Base-by-base conservation (phyloP, 2,888 invertebrate genomes). In the Neoaliturus tenellus region DNA sequence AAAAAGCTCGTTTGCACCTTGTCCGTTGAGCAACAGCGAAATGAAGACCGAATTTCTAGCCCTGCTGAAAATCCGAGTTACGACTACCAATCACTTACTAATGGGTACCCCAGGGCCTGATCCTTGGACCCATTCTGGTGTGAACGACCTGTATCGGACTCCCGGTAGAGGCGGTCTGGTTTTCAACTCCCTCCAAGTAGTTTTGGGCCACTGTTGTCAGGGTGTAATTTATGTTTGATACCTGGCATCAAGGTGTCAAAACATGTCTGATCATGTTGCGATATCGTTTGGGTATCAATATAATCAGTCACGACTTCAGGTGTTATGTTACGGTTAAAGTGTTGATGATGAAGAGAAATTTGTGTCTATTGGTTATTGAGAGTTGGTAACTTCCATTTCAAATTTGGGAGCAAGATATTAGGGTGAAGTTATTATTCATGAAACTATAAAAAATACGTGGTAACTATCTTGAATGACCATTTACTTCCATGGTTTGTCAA, bases 61-160 rank as follows among this genome's bases (percentile, higher is more conserved):
- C 23, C 71, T 75, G 23, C 75, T 75, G 75, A 75, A 75, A 75
- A 75, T 75, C 28, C 75, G 48, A 75, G 39, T 41, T 75, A 28
- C 48, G 75, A 69, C 20, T 44, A 17, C 75, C 75, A 75, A 75
- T 75, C 48, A 75, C 25, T 69, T 75, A 48, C 75, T 75, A 75
- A 75, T 75, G 75, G 44, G 39, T 44, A 28, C 75, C 75, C 75
- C 75, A 75, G 39, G 75, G 75, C 48, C 4, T 0, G 20, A 48
- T 75, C 75, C 75, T 75, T 75, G 75, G 75, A 75, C 44, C 75
- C 75, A 44, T 44, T 75, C 41, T 75, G 8, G 67, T 20, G 69
- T 69, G 69, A 69, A 69, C 39, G 69, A 69, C 69, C 69, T 69
- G 35, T 35, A 23, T 69, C 33, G 33, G 28, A 31, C 62, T 28